Conservation (phyloP, 1,140 invertebrate genomes). For the Galleria mellonella region DNA sequence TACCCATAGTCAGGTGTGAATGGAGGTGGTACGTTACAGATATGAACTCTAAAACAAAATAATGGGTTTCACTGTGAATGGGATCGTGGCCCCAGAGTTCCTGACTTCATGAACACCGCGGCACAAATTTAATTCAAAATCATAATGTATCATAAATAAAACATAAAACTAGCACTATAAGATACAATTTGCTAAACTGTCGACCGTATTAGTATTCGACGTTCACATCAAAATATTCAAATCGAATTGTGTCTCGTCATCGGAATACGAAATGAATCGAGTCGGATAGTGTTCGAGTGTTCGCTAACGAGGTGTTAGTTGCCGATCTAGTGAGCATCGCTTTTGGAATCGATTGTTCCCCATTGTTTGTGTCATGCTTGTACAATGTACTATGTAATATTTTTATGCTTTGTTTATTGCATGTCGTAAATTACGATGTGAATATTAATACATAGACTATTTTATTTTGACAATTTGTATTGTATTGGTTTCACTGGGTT, state of each 20-base stretch:
- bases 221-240: constrained; percentile 56
- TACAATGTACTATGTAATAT: too few relatives aligned
- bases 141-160: constrained; percentile 42
- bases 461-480: background rate
- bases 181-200: constrained; percentile 53
- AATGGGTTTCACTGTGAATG: too few relatives aligned
- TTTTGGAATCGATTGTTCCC: constrained; percentile 19
- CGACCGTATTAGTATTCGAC: constrained; percentile 39
- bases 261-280: constrained; percentile 34
- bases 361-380: constrained; percentile 14
- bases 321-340: constrained; percentile 8
- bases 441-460: too few relatives aligned
- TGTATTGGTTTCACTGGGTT: background rate
- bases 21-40: too few relatives aligned
- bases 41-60: too few relatives aligned
- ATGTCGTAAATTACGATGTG: too few relatives aligned
- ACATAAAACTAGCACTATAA: constrained; percentile 35
- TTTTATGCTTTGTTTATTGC: too few relatives aligned
- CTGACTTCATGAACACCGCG: background rate
- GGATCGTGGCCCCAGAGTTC: background rate
- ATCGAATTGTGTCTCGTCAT: constrained; percentile 43
- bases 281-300: constrained; percentile 6
- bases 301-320: constrained; percentile 15
- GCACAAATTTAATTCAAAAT: constrained; percentile 41
- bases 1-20: too few relatives aligned